phyloP scores from a whole-genome alignment of 2,888 invertebrate genomes.

The Mesoligia furuncula region DNA sequence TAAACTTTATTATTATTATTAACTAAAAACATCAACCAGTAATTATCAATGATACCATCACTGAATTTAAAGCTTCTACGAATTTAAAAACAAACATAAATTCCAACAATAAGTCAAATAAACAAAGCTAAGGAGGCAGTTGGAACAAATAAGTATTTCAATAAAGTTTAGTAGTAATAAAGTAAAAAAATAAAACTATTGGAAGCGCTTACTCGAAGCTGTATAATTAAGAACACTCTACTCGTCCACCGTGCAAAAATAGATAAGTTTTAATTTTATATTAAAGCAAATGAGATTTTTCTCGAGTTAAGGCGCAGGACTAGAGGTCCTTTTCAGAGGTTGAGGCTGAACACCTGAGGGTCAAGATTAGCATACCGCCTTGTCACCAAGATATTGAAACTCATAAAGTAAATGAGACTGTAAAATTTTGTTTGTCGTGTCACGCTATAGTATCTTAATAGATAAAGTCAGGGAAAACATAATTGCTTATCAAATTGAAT shows the following conservation, averaged over 20 bases:
- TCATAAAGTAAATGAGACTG: background rate
- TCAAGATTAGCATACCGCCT: conserved; percentile 4
- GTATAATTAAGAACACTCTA: conserved; percentile 69
- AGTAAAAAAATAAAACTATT: conserved; percentile 70
- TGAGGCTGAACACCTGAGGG: background rate
- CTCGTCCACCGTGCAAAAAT: conserved; percentile 47
- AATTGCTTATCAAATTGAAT: background rate
- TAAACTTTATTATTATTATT: no score
- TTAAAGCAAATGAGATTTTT: conserved; percentile 68
- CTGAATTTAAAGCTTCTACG: background rate
- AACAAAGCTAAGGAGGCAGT: conserved; percentile 52
- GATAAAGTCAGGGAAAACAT: background rate
- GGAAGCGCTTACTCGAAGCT: conserved; percentile 56
- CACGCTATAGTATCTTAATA: background rate
- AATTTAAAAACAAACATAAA: conserved; percentile 12
- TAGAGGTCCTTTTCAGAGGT: background rate
- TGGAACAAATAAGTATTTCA: conserved; percentile 68
- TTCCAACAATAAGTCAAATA: conserved; percentile 26
- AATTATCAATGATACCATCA: background rate
- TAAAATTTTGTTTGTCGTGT: background rate
- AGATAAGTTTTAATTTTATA: conserved; percentile 65
- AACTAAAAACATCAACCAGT: background rate
- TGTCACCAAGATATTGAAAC: background rate
- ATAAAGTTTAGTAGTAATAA: conserved; percentile 67
- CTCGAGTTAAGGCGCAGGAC: conserved; percentile 55